phyloP scores from a whole-genome alignment of 2,113 vertebrate genomes.

The Thamnophis sirtalis region DNA sequence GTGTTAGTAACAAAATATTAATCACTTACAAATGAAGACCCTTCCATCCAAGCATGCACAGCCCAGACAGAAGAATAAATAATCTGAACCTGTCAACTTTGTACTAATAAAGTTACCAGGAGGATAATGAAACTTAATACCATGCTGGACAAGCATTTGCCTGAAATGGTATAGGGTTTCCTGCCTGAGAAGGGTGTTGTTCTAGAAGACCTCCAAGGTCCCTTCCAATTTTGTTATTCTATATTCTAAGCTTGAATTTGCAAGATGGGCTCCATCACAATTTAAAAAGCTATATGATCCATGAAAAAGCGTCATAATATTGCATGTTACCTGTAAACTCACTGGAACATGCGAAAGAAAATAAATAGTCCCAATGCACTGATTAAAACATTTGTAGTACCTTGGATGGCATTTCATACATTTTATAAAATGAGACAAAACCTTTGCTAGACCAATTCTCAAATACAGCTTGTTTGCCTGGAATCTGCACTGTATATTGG shows the following conservation, averaged over 20 bases:
- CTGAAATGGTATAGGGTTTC: too few species aligned
- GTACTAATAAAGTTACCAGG: neutral
- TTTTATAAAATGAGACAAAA: neutral
- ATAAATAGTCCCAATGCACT: neutral
- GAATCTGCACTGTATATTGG: too few species aligned
- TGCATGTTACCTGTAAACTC: neutral
- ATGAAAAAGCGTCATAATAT: neutral
- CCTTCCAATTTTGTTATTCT: too few species aligned
- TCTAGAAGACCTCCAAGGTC: too few species aligned
- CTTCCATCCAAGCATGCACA: neutral
- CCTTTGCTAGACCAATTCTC: too few species aligned
- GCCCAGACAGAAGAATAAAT: neutral
- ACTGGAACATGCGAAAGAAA: neutral
- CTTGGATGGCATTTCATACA: neutral
- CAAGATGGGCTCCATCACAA: neutral
- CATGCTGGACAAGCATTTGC: neutral
- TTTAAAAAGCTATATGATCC: neutral
- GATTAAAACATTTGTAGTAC: neutral
- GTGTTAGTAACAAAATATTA: neutral
- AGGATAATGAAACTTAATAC: neutral
- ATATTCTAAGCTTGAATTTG: neutral
- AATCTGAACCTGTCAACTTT: neutral
- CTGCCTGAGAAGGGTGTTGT: too few species aligned
- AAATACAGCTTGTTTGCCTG: too few species aligned
- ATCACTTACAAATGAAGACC: neutral